These are phyloP conservation scores for Scarus forsteni DNA, from an alignment of 2,797 vertebrate genomes.

Conservation along the genomic window DNA sequence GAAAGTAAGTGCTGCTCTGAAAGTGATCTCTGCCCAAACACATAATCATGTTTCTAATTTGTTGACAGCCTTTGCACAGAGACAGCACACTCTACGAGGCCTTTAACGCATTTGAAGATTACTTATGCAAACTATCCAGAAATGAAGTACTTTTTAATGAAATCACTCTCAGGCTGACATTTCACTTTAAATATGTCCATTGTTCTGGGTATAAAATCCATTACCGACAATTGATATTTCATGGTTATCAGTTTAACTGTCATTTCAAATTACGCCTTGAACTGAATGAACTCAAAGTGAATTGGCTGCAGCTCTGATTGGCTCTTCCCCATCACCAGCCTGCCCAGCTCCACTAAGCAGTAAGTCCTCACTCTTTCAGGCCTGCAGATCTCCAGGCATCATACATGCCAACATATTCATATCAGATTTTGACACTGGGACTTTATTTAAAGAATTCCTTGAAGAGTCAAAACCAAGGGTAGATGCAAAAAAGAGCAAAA, in stretches of 20 bases:
- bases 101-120: neutral
- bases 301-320: conserved; percentile 24
- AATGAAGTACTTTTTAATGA: neutral
- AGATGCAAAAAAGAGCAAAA: neutral
- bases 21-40: conserved; percentile 21
- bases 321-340: conserved; percentile 29
- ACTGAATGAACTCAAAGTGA: conserved; percentile 32
- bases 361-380: conserved; percentile 40
- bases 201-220: conserved; percentile 7
- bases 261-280: conserved; percentile 29
- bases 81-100: neutral
- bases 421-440: conserved; percentile 39
- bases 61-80: neutral
- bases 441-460: conserved; percentile 16
- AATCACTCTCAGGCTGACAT: neutral
- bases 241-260: neutral
- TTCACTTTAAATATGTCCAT: neutral
- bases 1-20: conserved; percentile 38
- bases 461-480: conserved; percentile 5
- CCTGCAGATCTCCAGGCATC: conserved; percentile 49
- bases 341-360: conserved; percentile 34
- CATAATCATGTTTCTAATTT: conserved; percentile 29
- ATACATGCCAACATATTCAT: conserved; percentile 44
- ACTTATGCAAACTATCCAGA: neutral
- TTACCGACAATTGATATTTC: neutral